Base-by-base conservation (phyloP, 2,113 vertebrate genomes). In the Hiodon alosoides region DNA sequence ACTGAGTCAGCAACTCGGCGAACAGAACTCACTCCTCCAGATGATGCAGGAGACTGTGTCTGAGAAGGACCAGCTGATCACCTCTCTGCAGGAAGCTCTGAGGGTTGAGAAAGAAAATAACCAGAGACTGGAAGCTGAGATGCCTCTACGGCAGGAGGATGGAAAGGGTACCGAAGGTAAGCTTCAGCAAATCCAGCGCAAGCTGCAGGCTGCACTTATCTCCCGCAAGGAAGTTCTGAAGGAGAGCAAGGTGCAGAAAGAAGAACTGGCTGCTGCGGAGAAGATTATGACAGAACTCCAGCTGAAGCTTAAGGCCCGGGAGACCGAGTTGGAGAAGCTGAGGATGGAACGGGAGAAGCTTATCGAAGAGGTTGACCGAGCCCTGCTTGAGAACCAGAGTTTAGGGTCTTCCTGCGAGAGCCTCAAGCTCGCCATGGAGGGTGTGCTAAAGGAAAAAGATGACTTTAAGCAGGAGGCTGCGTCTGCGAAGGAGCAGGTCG, bases 151-250 rank as follows among this genome's bases (percentile, higher is more conserved):
- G 79, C 85, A 90, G 46, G 89, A 91, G 53, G 89, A 92, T 0
- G 81, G 53, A 4, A 84, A 77, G 55, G 92, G 91, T 77, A 87
- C 90, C 70, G 86, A 83, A 67, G 88, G 86, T 62, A 89, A 90
- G 74, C 87, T 92, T 16, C 91, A 90, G 82, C 94, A 97, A 79
- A 87, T 98, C 69, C 95, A 98, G 76, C 90, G 94, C 7, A 99
- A 99, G 78, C 84, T 99, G n/a, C 95, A 99, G 77, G 97, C 97
- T 51, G 97, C 97, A 1, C 92, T 99, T 62, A 93, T 99, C 76
- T 99, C 95, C 47, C 93, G 96, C 69, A 99, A 98, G 87, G 96
- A 97, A 31, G 91, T 79, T 0, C 84, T 98, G n/a, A 97, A 94
- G 81, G 94, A 93, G 81, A 97, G 87, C 82, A 95, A 91, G 83